Base-by-base conservation (phyloP, 2,113 vertebrate species). In the Cyprinodon variegatus region DNA sequence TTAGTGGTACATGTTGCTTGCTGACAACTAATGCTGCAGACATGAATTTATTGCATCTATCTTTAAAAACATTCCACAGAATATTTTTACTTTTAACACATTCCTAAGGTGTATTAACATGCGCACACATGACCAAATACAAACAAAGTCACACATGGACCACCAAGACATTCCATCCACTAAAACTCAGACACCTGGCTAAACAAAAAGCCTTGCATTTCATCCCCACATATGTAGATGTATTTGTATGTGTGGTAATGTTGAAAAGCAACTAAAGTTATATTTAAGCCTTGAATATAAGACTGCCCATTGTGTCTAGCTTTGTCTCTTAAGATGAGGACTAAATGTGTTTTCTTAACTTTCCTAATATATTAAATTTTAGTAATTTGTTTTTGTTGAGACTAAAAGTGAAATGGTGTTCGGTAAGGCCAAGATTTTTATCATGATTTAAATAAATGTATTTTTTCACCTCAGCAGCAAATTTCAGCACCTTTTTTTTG, bases 141-240 rank as follows among this genome's bases (percentile, higher is more conserved):
- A 38, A 65, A 70, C 62, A 75, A 39, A 63, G 20, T 46, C 80
- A 81, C 69, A 74, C 37, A 53, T 0, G 63, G 67, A 87, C 86
- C 84, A 86, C 85, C 67, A 67, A 74, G 53, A 85, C 40, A 68
- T 72, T 68, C 70, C 65, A 20, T 63, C 59, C 39, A 43, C 60
- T 68, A 50, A 85, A 85, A 69, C 41, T 68, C 59, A 73, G 70
- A 78, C 83, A 91, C 88, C 86, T 91, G 87, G 76, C 77, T 68
- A 82, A 89, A 87, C 79, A 90, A n/a, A 48, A 41, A 85, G 80
- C 64, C 36, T 77, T 59, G 74, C 72, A 67, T 87, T 78, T 90
- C 70, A 81, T 77, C 70, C 70, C 29, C 68, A 67, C 11, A 61
- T 48, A 75, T 40, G 22, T 60, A 76, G 57, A 46, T 68, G 57